These are phyloP conservation scores for Perdita meconis DNA, from an alignment of 2,888 invertebrate species.

Conservation along the genomic window DNA sequence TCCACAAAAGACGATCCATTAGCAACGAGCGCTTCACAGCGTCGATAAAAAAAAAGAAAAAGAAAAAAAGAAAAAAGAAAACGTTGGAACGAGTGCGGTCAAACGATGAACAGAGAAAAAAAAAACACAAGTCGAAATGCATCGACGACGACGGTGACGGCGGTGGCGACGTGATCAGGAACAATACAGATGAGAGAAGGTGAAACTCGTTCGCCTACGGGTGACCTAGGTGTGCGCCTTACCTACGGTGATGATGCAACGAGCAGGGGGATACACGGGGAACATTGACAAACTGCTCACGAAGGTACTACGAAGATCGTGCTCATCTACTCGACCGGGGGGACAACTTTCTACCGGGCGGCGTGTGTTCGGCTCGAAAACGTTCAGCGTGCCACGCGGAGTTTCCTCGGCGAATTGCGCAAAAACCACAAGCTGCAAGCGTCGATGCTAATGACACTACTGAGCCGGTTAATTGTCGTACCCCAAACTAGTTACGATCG, in stretches of 20 bases:
- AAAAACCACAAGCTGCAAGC: conserved; percentile 14
- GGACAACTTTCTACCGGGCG: conserved; percentile 10
- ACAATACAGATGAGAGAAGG: conserved; percentile 11
- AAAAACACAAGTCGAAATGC: conserved; percentile 1
- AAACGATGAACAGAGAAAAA: conserved; percentile 31
- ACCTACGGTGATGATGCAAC: conserved; percentile 59
- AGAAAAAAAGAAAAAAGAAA: too few species aligned
- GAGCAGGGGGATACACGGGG: conserved; percentile 22
- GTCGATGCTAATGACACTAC: conserved; percentile 8
- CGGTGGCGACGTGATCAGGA: conserved; percentile 11
- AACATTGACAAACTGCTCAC: conserved; percentile 32
- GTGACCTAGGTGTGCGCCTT: conserved; percentile 45
- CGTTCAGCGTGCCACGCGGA: conserved; percentile 10
- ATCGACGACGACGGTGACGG: conserved; percentile 24
- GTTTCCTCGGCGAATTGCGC: conserved; percentile 3
- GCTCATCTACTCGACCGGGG: conserved; percentile 34
- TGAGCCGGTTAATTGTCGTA: background rate
- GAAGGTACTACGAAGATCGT: conserved; percentile 28
- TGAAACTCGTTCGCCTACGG: conserved; percentile 21
- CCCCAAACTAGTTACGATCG: background rate
- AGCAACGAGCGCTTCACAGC: too few species aligned
- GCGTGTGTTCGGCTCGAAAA: conserved; percentile 3
- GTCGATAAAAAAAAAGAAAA: too few species aligned
- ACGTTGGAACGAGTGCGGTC: conserved; percentile 11
- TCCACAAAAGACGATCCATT: conserved; percentile 57